Evolutionary conservation across 1,140 invertebrate genomes (phyloP).

Genomic region (Bombus breviceps): DNA sequence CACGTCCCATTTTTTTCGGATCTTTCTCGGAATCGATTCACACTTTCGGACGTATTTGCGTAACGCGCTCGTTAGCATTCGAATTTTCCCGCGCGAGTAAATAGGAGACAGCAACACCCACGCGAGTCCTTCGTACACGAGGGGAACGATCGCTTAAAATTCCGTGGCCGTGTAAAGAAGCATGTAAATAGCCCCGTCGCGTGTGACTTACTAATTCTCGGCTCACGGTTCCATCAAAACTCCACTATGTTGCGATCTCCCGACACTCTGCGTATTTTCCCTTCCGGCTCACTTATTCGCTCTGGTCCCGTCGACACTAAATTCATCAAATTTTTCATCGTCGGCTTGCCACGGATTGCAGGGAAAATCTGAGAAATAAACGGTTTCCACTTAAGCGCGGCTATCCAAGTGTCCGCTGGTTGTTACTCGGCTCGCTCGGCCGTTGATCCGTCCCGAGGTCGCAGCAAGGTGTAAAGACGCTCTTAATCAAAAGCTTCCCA

Average conservation of each 20-base stretch:
- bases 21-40: neutral
- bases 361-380: neutral
- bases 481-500: constrained; percentile 54
- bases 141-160: constrained; percentile 22
- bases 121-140: neutral
- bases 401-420: neutral
- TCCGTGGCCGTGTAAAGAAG: constrained; percentile 29
- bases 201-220: constrained; percentile 41
- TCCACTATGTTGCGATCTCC: neutral
- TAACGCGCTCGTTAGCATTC: neutral
- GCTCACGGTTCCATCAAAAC: neutral
- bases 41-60: neutral
- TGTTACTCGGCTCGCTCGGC: neutral
- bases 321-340: neutral
- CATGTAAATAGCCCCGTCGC: constrained; percentile 48
- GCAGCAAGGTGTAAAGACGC: constrained; percentile 42
- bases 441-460: constrained; percentile 30
- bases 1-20: neutral
- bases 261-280: neutral
- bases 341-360: neutral
- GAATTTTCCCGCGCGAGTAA: neutral
- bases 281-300: neutral
- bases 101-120: neutral
- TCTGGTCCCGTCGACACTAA: neutral
- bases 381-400: neutral